Conservation (phyloP, 2,888 invertebrate genomes). For the Agriotes lineatus region DNA sequence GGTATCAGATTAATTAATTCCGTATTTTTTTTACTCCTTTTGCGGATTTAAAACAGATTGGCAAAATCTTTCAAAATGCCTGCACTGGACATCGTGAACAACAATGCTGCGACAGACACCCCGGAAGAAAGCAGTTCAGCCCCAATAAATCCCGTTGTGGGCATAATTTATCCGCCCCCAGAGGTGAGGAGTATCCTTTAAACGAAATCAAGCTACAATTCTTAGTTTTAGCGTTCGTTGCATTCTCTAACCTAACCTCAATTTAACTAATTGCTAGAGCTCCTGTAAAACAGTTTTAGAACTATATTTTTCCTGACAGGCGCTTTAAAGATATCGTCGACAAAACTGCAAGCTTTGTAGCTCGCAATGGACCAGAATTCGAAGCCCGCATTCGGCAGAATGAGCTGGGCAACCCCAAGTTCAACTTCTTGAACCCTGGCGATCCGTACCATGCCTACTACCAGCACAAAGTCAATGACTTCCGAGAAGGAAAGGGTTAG, state of each 20-base stretch:
- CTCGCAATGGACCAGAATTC: conserved; percentile 99
- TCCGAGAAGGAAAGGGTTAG: conserved; percentile 87
- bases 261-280: not conserved
- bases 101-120: conserved; percentile 47
- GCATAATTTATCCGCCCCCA: conserved; percentile 99
- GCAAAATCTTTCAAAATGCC: too few relatives aligned
- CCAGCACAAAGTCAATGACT: conserved; percentile 97
- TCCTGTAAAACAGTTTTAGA: not conserved
- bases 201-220: conserved; percentile 5
- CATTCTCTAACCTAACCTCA: not conserved
- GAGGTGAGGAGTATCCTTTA: conserved; percentile 99
- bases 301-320: conserved; percentile 67
- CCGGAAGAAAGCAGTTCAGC: conserved; percentile 54
- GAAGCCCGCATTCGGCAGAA: conserved; percentile 98
- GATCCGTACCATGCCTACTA: conserved; percentile 99
- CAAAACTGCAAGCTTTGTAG: conserved; percentile 99
- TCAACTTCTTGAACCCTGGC: conserved; percentile 95
- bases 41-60: too few relatives aligned
- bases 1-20: too few relatives aligned
- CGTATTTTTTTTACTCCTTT: too few relatives aligned
- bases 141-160: conserved; percentile 74
- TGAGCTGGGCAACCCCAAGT: conserved; percentile 97
- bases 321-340: conserved; percentile 99
- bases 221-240: not conserved
- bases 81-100: conserved; percentile 57